A percentile compares a stretch with the other conserved stretches of the same genome.
phyloP scores from a whole-genome alignment of 2,113 vertebrate species.

The Bufo bufo region DNA sequence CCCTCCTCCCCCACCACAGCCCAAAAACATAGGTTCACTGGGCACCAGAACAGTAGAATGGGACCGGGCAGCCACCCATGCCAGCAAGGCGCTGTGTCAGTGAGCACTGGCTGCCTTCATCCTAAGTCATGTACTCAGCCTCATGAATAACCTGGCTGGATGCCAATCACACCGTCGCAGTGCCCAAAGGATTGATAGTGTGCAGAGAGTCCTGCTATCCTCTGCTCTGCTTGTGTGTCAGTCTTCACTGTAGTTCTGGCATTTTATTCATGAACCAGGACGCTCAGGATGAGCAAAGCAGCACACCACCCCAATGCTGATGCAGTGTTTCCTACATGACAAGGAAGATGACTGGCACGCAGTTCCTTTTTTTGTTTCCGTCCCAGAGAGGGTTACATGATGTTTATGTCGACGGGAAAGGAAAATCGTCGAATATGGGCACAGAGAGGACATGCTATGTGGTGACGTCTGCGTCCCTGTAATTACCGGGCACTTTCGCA shows the following conservation, averaged over 20 bases:
- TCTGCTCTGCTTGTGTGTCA: too few species aligned
- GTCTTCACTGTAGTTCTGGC: neutral
- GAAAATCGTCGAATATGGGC: neutral
- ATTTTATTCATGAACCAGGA: conserved; percentile 9
- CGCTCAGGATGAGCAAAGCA: neutral
- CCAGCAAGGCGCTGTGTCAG: too few species aligned
- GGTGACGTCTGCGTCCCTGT: neutral
- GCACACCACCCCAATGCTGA: neutral
- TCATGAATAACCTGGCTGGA: too few species aligned
- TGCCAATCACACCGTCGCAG: too few species aligned
- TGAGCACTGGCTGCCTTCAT: too few species aligned
- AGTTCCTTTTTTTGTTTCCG: neutral
- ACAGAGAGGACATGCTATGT: neutral
- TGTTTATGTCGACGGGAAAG: neutral
- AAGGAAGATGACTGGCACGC: neutral
- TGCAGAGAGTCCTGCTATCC: too few species aligned
- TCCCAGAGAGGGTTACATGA: neutral
- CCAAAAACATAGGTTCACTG: too few species aligned
- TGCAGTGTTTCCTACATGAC: neutral
- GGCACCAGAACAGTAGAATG: too few species aligned
- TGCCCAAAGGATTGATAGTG: too few species aligned
- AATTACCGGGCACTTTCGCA: neutral
- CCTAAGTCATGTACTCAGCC: too few species aligned
- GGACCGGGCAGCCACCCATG: too few species aligned
- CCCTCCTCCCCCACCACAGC: too few species aligned